These are phyloP conservation scores for Megaptera novaeangliae DNA, from an alignment of 2,113 vertebrate genomes.

Conservation along the genomic window DNA sequence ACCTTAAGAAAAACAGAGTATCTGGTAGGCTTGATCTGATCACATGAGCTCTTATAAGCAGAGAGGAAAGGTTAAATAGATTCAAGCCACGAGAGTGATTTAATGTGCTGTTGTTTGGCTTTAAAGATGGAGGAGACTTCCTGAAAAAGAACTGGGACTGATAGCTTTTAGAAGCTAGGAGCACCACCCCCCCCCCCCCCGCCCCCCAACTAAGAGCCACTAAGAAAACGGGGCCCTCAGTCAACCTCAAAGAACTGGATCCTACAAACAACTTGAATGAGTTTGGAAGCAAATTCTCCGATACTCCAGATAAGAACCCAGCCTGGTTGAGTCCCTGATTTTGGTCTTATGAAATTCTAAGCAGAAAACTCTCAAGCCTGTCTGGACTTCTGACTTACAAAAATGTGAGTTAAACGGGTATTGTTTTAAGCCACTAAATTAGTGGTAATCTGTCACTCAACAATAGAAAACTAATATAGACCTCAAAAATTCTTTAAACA, in stretches of 20 bases:
- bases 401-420: background rate
- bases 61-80: background rate
- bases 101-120: background rate
- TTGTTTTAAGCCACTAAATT: background rate
- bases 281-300: background rate
- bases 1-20: background rate
- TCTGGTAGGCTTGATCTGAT: background rate
- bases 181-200: fast-evolving
- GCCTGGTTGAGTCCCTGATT: background rate
- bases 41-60: background rate
- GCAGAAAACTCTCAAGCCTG: background rate
- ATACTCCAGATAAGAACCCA: background rate
- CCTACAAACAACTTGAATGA: background rate
- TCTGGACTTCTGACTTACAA: background rate
- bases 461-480: background rate
- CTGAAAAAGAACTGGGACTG: background rate
- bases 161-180: background rate
- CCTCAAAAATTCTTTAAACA: background rate
- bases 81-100: background rate
- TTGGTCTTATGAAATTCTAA: background rate
- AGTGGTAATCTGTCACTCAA: background rate
- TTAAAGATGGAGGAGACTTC: background rate
- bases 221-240: background rate
- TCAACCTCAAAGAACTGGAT: background rate
- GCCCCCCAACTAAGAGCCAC: background rate